Evolutionary conservation across 1,140 invertebrate species (phyloP), one percentile per base, ranked within the genome.

Genomic region (Bombus balteatus): DNA sequence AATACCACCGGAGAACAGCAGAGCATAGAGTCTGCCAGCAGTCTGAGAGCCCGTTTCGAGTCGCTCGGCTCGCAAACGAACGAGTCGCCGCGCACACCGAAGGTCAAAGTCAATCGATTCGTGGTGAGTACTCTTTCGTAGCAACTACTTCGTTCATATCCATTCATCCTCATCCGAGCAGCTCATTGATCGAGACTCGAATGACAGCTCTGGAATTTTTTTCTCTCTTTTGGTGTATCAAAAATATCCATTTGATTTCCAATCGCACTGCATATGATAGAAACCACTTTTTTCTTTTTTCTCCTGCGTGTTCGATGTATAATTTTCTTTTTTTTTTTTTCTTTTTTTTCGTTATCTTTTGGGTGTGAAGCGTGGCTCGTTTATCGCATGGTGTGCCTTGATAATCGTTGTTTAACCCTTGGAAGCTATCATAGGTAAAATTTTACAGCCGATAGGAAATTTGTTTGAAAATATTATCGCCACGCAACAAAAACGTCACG

Each of bases 31-130:
- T 97, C 97, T 2, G 97, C 98, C 62, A 98, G 91, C 82, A 98
- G 97, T 93, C 96, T 98, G 74, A 96, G 97, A 87, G 97, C 98
- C 70, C 97, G 97, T 90, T 99, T 99, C 95, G 98, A 99, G 95
- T 97, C 97, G 22, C 96, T 98, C 93, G 95, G 96, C 88, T 95
- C 96, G 75, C 95, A 96, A 92, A 95, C 95, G 57, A 92, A 92
- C 73, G 95, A 96, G 81, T 83, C 93, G 78, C 93, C 94, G n/a
- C 96, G 96, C 88, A 91, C 95, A 87, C 91, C 96, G 83, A 96
- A 96, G 92, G 95, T 97, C 77, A 97, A 97, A 96, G 97, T 98
- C 84, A 98, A 98, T 94, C 96, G 98, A 95, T 98, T 98, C 96
- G 97, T 98, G 96, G 98, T 98, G 95, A 97, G 97, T 97, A 90